A percentile compares a stretch with the other conserved stretches of the same genome.
Conservation (phyloP, 1,140 invertebrate species). For the Drosophila navojoa region DNA sequence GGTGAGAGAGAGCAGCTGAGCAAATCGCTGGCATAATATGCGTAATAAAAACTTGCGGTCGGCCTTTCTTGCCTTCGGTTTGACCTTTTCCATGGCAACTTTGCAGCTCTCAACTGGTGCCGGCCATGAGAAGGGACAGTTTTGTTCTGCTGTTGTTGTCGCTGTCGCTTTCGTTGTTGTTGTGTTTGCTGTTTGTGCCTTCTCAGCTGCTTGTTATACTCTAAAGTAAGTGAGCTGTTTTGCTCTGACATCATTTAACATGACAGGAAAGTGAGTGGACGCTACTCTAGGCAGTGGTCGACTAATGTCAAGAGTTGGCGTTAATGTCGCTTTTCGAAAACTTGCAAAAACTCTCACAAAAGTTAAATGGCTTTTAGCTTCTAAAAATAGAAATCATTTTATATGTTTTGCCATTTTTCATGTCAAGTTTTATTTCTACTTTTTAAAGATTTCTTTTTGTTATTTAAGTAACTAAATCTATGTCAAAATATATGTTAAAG, state of each 20-base stretch:
- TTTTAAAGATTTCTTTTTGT: neutral
- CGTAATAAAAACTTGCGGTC: constrained; percentile 80
- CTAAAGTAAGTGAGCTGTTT: constrained; percentile 20
- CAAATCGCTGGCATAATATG: constrained; percentile 78
- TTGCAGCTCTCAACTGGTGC: constrained; percentile 17
- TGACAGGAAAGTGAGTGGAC: too few relatives aligned
- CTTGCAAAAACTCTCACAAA: too few relatives aligned
- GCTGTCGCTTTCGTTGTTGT: constrained; percentile 45
- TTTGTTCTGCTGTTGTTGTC: constrained; percentile 47
- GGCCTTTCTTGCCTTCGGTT: constrained; percentile 38
- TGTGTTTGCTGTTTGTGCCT: constrained; percentile 58
- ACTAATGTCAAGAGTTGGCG: too few relatives aligned
- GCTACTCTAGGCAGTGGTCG: too few relatives aligned
- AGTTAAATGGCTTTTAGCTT: too few relatives aligned
- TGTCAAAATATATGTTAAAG: too few relatives aligned
- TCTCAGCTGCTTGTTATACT: constrained; percentile 36
- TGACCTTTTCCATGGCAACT: constrained; percentile 60
- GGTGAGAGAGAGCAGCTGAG: neutral
- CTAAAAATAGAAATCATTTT: neutral
- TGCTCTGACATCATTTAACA: neutral
- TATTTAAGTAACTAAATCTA: too few relatives aligned
- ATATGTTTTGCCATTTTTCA: neutral
- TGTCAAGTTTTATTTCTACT: neutral
- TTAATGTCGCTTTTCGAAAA: too few relatives aligned
- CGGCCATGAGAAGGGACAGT: constrained; percentile 43